Evolutionary conservation across 2,888 invertebrate species (phyloP).

Genomic region (Silvanus unidentatus): DNA sequence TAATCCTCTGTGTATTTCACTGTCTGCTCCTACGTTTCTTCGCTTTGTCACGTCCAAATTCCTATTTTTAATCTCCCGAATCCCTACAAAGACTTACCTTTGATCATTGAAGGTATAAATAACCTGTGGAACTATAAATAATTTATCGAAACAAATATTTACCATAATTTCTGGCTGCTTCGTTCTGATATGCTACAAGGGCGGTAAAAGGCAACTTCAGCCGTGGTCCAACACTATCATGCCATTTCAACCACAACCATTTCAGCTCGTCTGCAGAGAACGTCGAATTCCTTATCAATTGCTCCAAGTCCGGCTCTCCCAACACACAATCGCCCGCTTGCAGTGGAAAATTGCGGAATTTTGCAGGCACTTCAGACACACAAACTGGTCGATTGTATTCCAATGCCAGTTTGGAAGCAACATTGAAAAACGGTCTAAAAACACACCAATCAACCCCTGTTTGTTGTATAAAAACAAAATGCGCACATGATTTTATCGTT

Average conservation of each 20-base stretch:
- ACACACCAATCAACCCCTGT: not conserved
- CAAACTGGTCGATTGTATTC: slow-evolving; percentile 57
- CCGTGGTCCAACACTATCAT: slow-evolving; percentile 54
- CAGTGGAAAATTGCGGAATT: slow-evolving; percentile 22
- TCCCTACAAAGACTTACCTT: too few species aligned
- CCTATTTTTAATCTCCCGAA: not conserved
- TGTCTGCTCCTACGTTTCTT: too few species aligned
- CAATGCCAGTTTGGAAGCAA: slow-evolving; percentile 44
- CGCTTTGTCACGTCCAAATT: too few species aligned
- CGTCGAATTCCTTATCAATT: slow-evolving; percentile 49
- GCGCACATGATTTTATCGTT: slow-evolving; percentile 52
- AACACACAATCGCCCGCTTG: slow-evolving; percentile 47
- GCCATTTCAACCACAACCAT: slow-evolving; percentile 65
- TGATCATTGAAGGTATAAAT: too few species aligned
- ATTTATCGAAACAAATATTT: slow-evolving; percentile 18
- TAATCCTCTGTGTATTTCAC: too few species aligned
- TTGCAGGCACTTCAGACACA: slow-evolving; percentile 35
- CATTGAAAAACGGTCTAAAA: slow-evolving; percentile 1
- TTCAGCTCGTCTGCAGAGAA: slow-evolving; percentile 30
- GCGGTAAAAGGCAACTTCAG: slow-evolving; percentile 35
- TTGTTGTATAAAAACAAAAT: not conserved
- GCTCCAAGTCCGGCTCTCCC: slow-evolving; percentile 59
- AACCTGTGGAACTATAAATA: not conserved
- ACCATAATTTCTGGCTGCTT: slow-evolving; percentile 61
- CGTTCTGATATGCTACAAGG: slow-evolving; percentile 50